Conservation (phyloP, 2,113 vertebrate genomes). For the Pitta sordida region DNA sequence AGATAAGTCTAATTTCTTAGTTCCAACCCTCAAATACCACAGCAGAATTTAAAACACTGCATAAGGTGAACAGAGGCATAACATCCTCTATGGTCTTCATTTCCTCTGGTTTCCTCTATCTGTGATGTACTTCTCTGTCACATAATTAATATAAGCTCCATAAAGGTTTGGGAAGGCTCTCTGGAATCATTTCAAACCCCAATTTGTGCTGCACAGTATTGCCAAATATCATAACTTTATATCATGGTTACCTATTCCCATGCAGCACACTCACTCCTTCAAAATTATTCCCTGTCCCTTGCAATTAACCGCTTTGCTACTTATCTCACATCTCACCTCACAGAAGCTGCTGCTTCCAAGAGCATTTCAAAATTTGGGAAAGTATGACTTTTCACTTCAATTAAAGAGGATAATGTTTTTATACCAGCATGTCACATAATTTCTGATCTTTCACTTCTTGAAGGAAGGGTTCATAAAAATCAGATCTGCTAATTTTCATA, state of each 20-base stretch:
- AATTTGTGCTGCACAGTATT: neutral
- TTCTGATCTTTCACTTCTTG: neutral
- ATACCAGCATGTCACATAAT: neutral
- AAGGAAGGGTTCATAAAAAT: neutral
- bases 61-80: neutral
- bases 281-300: neutral
- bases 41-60: neutral
- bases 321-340: neutral
- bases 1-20: neutral
- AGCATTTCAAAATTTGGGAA: neutral
- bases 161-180: neutral
- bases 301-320: neutral
- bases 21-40: neutral
- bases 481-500: neutral
- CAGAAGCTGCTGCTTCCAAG: neutral
- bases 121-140: neutral
- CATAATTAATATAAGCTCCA: neutral
- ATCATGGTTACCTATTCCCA: neutral
- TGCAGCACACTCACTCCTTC: neutral
- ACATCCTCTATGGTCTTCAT: fast-evolving
- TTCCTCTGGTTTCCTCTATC: neutral
- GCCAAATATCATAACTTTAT: neutral
- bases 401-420: neutral
- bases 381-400: neutral
- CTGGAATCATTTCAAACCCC: neutral